These are phyloP conservation scores for Psittacula cyanocephala DNA, from an alignment of 2,113 vertebrate genomes.

Conservation along the genomic window DNA sequence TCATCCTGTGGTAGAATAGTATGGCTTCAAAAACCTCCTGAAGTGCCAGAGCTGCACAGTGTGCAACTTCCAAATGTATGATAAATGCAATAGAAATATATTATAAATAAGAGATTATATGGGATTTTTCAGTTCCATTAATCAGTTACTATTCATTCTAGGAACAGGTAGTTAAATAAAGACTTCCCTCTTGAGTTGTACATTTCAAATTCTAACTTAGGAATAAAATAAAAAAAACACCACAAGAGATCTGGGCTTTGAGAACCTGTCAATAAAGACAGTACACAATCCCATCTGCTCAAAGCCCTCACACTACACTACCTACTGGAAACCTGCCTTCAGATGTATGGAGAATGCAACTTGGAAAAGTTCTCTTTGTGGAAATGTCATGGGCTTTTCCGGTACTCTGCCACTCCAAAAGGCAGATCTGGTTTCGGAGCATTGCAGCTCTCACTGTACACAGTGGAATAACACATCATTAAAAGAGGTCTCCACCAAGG, in stretches of 20 bases:
- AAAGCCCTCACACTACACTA: background rate
- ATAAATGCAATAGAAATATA: background rate
- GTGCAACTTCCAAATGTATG: background rate
- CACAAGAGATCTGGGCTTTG: background rate
- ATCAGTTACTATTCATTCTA: background rate
- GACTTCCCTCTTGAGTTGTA: background rate
- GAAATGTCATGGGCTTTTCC: background rate
- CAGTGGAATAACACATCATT: background rate
- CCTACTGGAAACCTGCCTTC: background rate
- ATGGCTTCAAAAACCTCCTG: background rate
- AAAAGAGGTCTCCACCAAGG: background rate
- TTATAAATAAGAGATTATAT: background rate
- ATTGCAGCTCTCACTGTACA: rapidly evolving
- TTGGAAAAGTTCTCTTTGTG: background rate
- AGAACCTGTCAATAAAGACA: background rate
- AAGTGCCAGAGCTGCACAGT: background rate
- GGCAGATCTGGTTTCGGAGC: background rate
- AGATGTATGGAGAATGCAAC: background rate
- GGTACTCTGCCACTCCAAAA: background rate
- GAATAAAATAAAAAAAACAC: too few relatives aligned
- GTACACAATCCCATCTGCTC: background rate
- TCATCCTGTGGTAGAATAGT: background rate
- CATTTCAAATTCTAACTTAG: background rate
- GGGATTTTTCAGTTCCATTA: background rate
- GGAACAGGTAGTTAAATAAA: background rate